Conservation (phyloP, 2,888 invertebrate species). For the Tortricodes alternella region DNA sequence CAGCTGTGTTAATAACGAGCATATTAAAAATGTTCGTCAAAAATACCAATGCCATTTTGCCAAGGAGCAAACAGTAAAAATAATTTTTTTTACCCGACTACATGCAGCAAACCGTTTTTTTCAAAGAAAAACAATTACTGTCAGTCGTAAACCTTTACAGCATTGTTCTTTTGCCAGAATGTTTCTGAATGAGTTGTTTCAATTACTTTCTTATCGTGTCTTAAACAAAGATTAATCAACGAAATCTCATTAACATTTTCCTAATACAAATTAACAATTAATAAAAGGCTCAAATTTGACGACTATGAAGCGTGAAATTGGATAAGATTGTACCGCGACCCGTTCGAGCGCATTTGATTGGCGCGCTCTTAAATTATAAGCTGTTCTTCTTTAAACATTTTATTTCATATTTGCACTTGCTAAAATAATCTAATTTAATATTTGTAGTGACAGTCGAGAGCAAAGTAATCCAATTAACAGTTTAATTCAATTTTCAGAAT, state of each 20-base stretch:
- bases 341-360: slow-evolving; percentile 48
- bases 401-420: not conserved
- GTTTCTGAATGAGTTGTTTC: slow-evolving; percentile 9
- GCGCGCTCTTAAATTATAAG: slow-evolving; percentile 42
- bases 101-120: too few species aligned
- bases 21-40: too few species aligned
- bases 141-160: not conserved
- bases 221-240: slow-evolving; percentile 41
- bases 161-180: slow-evolving; percentile 11
- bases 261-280: slow-evolving; percentile 65
- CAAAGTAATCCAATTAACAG: too few species aligned
- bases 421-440: not conserved
- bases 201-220: slow-evolving; percentile 30
- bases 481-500: too few species aligned
- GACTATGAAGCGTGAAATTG: slow-evolving; percentile 55
- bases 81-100: too few species aligned
- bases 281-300: slow-evolving; percentile 46
- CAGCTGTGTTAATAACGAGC: too few species aligned
- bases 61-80: too few species aligned
- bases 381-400: not conserved
- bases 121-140: too few species aligned
- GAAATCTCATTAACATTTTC: slow-evolving; percentile 41
- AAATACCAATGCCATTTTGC: too few species aligned
- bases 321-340: slow-evolving; percentile 51
- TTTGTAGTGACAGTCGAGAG: not conserved